Evolutionary conservation across 2,797 vertebrate species (phyloP), one percentile per base, ranked within the genome.

Genomic region (Anableps anableps): DNA sequence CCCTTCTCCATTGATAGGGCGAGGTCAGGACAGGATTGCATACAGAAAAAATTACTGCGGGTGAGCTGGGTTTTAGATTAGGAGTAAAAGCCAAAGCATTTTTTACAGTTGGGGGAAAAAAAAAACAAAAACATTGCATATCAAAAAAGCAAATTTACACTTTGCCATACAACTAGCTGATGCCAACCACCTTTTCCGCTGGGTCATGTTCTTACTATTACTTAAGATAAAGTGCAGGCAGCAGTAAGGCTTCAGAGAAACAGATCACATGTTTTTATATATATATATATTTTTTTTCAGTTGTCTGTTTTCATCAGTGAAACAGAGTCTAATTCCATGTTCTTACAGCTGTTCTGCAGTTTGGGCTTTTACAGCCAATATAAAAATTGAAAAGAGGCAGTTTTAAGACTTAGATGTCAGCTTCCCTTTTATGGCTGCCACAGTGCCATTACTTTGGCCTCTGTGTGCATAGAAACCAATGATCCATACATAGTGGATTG

Each of bases 151-250:
- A 17, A 47, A 29, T 5, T 11, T 8, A 26, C 36, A 34, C 11
- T 64, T 66, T 47, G 29, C 21, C 88, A 90, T 85, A 88, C 82
- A 91, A 82, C 86, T 85, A 91, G 82, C 85, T 86, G 86, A 93
- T 86, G 92, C 81, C 80, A 85, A 86, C 90, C 91, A 89, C 88
- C 89, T 77, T 91, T 88, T 88, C 78, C 87, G 88, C 50, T 34
- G n/a, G 86, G 87, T 76, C 74, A 66, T 81, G 53, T 86, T 88
- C 79, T 79, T 55, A 82, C 80, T 80, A 81, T 80, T 84, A 83
- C 78, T 86, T 85, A 86, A 87, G 88, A 87, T 88, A 88, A 83
- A 84, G 80, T 82, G 83, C 81, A 90, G 78, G 83, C 81, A 51
- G 84, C 47, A 50, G 41, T 79, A 50, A 72, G 78, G 84, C 86